These are phyloP conservation scores for Sarotherodon lohbergeri DNA, from an alignment of 2,113 vertebrate genomes.

Conservation along the genomic window DNA sequence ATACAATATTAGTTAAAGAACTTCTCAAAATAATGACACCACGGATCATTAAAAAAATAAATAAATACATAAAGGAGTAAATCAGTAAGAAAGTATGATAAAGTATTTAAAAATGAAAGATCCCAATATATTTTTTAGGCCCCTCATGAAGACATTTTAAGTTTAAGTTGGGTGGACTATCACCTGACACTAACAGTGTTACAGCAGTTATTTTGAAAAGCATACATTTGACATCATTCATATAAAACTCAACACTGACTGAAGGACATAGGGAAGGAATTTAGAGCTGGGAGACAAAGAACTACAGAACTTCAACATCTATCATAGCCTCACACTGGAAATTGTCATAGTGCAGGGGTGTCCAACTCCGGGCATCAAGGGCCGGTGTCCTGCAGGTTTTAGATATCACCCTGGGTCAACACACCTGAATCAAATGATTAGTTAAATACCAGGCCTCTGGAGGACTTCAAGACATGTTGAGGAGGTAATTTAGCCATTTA, in stretches of 20 bases:
- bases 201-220: background rate
- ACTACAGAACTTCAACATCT: background rate
- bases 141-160: background rate
- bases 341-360: background rate
- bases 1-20: background rate
- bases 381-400: background rate
- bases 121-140: background rate
- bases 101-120: background rate
- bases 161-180: background rate
- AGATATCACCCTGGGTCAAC: background rate
- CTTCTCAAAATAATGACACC: background rate
- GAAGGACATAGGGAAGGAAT: background rate
- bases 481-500: background rate
- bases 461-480: background rate
- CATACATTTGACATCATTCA: background rate
- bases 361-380: background rate
- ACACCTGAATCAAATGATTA: background rate
- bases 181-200: background rate
- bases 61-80: background rate
- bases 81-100: background rate
- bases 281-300: background rate
- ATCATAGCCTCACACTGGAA: background rate
- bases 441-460: rapidly evolving
- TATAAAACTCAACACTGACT: background rate
- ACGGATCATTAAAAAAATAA: background rate